Base-by-base conservation (phyloP, 2,888 invertebrate genomes). In the Sphaerophoria taeniata region DNA sequence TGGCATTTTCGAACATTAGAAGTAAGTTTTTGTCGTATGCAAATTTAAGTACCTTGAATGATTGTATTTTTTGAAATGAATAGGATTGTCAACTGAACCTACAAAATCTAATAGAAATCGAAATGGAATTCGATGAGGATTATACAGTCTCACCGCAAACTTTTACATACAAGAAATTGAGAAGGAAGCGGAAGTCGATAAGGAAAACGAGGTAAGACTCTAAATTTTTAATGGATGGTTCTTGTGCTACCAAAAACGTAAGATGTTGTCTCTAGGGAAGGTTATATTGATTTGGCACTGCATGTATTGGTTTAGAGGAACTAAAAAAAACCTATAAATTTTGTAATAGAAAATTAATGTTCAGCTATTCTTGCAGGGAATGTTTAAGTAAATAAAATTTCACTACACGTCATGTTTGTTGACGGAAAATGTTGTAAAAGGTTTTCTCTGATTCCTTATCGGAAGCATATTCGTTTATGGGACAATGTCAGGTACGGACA, bases 121-220 rank as follows among this genome's bases (percentile, higher is more conserved):
- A 92, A 90, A 89, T 90, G 90, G 92, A 92, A 88, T 92, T 92
- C 89, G 92, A 92, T 88, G 92, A 92, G 89, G 92, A 92, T 89
- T 92, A 92, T 75, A 92, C 91, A 90, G 89, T 91, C 88, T 90
- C 92, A 88, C 91, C 92, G 89, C 90, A 90, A 89, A 91, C 90
- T 88, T 92, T 92, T 83, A 89, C 91, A 87, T 92, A 92, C 87
- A 91, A 92, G 87, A 91, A 91, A 88, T 82, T 91, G 49, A 89
- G 91, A 88, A 91, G 92, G 90, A 91, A 90, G 90, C 89, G 90
- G 87, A 90, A 90, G 88, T 89, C 91, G 56, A 63, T 89, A 71
- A 88, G 88, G 73, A 91, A 90, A 88, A 90, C 89, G 79, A 89
- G 89, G 91, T 91, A 82, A 90, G 91, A 89, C 45, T 11, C 4